phyloP scores from a whole-genome alignment of 1,140 invertebrate species.

The Radopholus similis region DNA sequence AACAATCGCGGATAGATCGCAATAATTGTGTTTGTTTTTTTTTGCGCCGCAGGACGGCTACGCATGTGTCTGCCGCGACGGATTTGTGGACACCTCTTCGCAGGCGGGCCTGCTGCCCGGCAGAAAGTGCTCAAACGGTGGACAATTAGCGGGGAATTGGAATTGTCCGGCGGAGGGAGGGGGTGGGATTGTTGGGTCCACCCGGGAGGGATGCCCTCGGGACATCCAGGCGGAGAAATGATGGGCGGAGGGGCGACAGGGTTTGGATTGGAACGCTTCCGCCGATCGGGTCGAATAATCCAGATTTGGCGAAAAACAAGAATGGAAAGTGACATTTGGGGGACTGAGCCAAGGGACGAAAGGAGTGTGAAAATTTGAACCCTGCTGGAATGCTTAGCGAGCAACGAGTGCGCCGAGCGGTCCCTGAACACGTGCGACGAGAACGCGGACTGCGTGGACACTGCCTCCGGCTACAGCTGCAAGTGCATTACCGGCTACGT shows the following conservation, averaged over 20 bases:
- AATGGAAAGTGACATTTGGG: neutral
- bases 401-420: constrained; percentile 52
- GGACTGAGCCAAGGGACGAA: neutral
- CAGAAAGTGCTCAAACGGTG: constrained; percentile 55
- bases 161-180: neutral
- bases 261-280: neutral
- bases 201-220: neutral
- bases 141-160: neutral
- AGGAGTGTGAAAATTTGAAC: neutral
- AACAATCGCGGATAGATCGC: too few relatives aligned
- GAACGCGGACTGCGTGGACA: constrained; percentile 62
- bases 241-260: neutral
- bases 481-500: constrained; percentile 60
- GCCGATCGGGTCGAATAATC: too few relatives aligned
- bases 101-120: constrained; percentile 51
- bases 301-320: neutral
- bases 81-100: constrained; percentile 59
- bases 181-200: neutral
- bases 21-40: too few relatives aligned
- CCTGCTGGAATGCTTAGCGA: constrained; percentile 48
- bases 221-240: neutral
- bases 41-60: constrained; percentile 58
- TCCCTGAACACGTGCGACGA: constrained; percentile 59
- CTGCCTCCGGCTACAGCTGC: constrained; percentile 59
- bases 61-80: constrained; percentile 60